These are phyloP conservation scores for Trematocara unimaculatum DNA, from an alignment of 2,113 vertebrate genomes.

Conservation along the genomic window DNA sequence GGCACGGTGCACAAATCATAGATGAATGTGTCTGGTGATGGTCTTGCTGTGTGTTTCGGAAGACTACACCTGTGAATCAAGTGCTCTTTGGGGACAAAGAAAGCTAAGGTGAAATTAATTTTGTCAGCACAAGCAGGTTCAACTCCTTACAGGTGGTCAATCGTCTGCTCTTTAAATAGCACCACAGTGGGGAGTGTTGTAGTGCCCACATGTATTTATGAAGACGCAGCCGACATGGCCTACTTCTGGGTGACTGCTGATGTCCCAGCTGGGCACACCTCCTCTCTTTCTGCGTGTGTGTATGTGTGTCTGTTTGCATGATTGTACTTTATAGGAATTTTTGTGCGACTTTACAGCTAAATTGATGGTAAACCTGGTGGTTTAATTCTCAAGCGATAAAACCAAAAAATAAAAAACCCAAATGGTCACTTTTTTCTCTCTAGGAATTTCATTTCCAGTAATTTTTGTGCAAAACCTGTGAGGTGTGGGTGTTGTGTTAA, in stretches of 20 bases:
- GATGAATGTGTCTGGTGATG: neutral
- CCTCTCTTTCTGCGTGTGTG: neutral
- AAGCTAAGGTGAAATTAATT: neutral
- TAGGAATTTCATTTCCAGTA: neutral
- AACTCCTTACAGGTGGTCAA: constrained; percentile 38
- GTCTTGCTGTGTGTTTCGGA: neutral
- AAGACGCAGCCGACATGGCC: constrained; percentile 40
- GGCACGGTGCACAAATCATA: neutral
- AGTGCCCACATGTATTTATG: constrained; percentile 51
- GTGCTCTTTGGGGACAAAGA: neutral
- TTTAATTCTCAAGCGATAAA: neutral
- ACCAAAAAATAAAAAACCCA: neutral
- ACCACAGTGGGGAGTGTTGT: neutral
- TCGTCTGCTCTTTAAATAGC: constrained; percentile 50
- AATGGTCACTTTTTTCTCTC: neutral
- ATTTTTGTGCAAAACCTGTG: neutral
- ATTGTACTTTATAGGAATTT: neutral
- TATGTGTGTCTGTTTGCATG: neutral
- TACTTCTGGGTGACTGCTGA: constrained; percentile 51
- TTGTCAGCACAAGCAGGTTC: constrained; percentile 9
- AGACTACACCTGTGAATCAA: neutral
- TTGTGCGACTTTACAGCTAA: neutral
- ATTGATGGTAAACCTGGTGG: neutral
- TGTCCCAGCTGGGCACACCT: neutral
- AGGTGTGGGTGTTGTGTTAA: neutral